Evolutionary conservation across 2,113 vertebrate genomes (phyloP).

Genomic region (Ornithorhynchus anatinus): DNA sequence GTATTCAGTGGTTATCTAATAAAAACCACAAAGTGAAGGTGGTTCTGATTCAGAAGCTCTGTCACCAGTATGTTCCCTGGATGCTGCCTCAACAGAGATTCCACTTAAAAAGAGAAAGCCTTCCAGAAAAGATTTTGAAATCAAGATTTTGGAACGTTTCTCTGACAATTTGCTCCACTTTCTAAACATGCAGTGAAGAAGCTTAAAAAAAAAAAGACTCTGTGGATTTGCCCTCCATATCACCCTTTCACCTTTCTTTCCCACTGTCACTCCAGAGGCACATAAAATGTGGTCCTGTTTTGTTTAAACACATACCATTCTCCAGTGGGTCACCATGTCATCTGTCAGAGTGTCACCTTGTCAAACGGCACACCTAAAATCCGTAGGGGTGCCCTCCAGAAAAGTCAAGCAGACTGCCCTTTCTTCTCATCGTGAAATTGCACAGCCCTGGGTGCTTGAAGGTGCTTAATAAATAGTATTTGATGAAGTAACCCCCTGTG

Average conservation of each 20-base stretch:
- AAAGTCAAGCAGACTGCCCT: not conserved
- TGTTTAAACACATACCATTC: not conserved
- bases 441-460: not conserved
- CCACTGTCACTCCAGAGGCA: not conserved
- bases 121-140: not conserved
- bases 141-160: not conserved
- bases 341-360: not conserved
- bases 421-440: not conserved
- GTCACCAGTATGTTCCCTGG: not conserved
- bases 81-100: not conserved
- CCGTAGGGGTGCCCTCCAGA: too few relatives aligned
- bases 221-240: not conserved
- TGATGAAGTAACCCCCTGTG: not conserved
- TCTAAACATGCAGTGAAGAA: not conserved
- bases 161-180: not conserved
- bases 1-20: accelerated
- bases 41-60: not conserved
- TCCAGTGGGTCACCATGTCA: not conserved
- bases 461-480: not conserved
- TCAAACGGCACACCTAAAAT: not conserved
- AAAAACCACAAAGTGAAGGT: too few relatives aligned
- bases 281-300: not conserved
- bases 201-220: not conserved
- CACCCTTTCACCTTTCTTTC: not conserved
- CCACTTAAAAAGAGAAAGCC: not conserved